Evolutionary conservation across 2,888 invertebrate genomes (phyloP).

Genomic region (Phaonia tiefii): DNA sequence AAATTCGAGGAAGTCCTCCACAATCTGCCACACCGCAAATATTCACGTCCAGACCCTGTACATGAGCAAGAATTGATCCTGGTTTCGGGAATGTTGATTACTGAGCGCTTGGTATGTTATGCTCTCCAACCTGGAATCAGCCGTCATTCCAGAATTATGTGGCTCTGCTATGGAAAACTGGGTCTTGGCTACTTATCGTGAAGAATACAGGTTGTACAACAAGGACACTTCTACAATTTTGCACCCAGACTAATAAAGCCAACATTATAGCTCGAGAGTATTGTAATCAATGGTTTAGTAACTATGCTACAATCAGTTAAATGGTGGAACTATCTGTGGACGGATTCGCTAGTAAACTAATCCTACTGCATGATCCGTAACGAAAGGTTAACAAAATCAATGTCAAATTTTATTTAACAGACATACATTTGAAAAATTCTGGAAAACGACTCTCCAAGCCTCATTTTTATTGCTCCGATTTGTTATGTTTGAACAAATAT

Average conservation of each 20-base stretch:
- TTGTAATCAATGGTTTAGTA: constrained; percentile 91
- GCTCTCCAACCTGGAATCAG: constrained; percentile 92
- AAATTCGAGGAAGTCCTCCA: constrained; percentile 71
- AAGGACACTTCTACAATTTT: constrained; percentile 72
- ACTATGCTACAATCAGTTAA: constrained; percentile 85
- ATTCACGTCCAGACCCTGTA: constrained; percentile 75
- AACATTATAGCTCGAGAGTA: constrained; percentile 83
- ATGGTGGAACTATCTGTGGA: constrained; percentile 88
- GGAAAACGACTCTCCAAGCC: no score
- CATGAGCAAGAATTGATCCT: constrained; percentile 85
- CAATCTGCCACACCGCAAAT: constrained; percentile 74
- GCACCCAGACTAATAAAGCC: constrained; percentile 80
- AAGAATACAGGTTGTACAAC: constrained; percentile 77
- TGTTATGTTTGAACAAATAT: no score
- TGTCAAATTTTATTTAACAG: no score
- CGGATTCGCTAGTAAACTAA: constrained; percentile 85
- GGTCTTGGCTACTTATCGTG: constrained; percentile 88
- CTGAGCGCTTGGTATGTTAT: constrained; percentile 88
- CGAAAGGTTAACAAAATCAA: no score
- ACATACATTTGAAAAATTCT: no score
- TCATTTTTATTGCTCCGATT: no score
- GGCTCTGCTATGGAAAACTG: constrained; percentile 97
- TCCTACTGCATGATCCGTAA: constrained; percentile 75
- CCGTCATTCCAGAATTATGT: constrained; percentile 91
- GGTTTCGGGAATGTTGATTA: constrained; percentile 86